Percentiles rank a stretch among this genome's conserved stretches.
These are phyloP conservation scores for Chionis minor DNA, from an alignment of 2,113 vertebrate genomes.

Conservation along the genomic window DNA sequence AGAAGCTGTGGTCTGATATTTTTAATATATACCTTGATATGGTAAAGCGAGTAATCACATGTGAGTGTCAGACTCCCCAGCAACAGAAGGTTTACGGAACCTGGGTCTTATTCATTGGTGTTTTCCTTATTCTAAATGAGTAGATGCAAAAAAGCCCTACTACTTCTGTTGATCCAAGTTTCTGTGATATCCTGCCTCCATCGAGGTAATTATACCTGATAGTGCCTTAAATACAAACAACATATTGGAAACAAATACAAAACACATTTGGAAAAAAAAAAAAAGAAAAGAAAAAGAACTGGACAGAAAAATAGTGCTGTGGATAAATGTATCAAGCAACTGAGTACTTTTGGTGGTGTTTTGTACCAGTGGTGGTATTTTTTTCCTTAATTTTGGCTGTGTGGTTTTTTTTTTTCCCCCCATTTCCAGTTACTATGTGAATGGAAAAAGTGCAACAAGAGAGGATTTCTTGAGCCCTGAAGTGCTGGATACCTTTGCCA, in stretches of 20 bases:
- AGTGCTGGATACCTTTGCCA: constrained; percentile 83
- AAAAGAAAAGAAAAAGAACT: neutral
- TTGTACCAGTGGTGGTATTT: neutral
- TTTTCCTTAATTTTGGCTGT: neutral
- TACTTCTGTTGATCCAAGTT: neutral
- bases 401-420: neutral
- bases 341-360: neutral
- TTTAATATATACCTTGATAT: neutral
- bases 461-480: constrained; percentile 87
- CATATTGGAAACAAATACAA: too few relatives aligned
- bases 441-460: constrained; percentile 83
- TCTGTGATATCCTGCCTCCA: neutral
- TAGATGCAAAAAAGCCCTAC: neutral
- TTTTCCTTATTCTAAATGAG: neutral
- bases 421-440: constrained; percentile 88
- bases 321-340: neutral
- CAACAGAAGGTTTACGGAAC: neutral
- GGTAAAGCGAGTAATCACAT: neutral
- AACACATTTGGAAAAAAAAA: neutral
- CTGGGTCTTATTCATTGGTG: neutral
- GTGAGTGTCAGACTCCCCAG: neutral
- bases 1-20: neutral
- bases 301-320: neutral
- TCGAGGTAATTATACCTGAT: accelerated
- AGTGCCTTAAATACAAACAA: neutral